Percentiles rank a stretch among this genome's conserved stretches.
Evolutionary conservation across 2,113 vertebrate genomes (phyloP).

Genomic region (Halichoerus grypus): DNA sequence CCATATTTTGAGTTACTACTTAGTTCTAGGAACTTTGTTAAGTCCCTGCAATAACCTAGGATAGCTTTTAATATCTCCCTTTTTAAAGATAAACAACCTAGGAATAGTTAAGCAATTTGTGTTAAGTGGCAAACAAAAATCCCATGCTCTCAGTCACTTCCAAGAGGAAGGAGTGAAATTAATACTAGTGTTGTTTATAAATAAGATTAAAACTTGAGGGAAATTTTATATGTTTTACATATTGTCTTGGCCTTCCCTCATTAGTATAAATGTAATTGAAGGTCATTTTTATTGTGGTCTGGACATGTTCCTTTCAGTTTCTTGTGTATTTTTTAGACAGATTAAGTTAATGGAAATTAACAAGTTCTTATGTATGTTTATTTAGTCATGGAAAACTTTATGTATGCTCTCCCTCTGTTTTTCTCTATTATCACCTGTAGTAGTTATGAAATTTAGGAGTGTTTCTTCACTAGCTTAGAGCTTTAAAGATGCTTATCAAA

Average conservation of each 20-base stretch:
- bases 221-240: background rate
- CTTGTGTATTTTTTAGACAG: slow-evolving; percentile 34
- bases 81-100: slow-evolving; percentile 28
- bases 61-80: background rate
- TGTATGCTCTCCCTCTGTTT: background rate
- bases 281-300: slow-evolving; percentile 56
- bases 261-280: background rate
- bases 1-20: slow-evolving; percentile 6
- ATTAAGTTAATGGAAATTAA: slow-evolving; percentile 17
- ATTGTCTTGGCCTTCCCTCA: background rate
- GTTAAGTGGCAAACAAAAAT: slow-evolving; percentile 30
- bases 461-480: background rate
- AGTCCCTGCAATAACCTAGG: background rate
- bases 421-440: background rate
- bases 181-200: slow-evolving; percentile 25
- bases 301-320: background rate
- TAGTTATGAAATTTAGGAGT: slow-evolving; percentile 17
- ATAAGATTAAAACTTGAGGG: slow-evolving; percentile 41
- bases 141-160: background rate
- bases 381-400: slow-evolving; percentile 31
- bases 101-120: background rate
- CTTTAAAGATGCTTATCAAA: background rate
- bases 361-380: background rate
- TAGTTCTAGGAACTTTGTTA: slow-evolving; percentile 41
- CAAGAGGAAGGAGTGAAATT: slow-evolving; percentile 38